Base-by-base conservation (phyloP, 2,888 invertebrate species). In the Coronaproctus castanopsis region DNA sequence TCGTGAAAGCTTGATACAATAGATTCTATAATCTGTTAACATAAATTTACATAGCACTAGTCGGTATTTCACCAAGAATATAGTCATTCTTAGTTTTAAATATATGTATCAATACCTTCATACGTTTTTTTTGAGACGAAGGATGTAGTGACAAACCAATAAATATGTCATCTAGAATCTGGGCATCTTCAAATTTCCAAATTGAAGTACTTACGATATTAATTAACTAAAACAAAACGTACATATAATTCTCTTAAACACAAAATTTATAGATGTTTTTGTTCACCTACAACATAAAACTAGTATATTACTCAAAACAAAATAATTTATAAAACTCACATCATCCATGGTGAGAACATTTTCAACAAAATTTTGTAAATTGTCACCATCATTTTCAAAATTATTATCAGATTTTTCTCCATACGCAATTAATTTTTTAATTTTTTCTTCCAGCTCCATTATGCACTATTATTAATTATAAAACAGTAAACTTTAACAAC, bases 371-470 rank as follows among this genome's bases (percentile, higher is more conserved):
- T 36, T 36, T 14, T 36, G 36, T 36, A 36, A 14, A 36, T 36
- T 36, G 10, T 59, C 52, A 3, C 21, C 48, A 36, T 59, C 59
- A 8, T 14, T 59, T 21, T 56, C 52, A 48, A 55, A 59, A 3
- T 22, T 52, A 50, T 24, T 52, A 23, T 59, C 24, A 14, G 19
- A 5, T 36, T 36, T 36, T 36, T 36, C 36, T 36, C 36, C 54
- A 48, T 36, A 56, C 18, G 21, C 56, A 5, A 56, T 24, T 2
- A 59, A 24, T 22, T 59, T 55, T 2, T 24, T 18, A 14, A 51
- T 48, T 56, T 59, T 59, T 10, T 56, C 48, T 1, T 59, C 59
- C 59, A 59, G n/a, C n/a, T n/a, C n/a, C n/a, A n/a, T n/a, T n/a
- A n/a, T n/a, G n/a, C n/a, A n/a, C n/a, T n/a, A n/a, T n/a, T n/a